Evolutionary conservation across 2,888 invertebrate species (phyloP).

Genomic region (Heliconius ethilla): DNA sequence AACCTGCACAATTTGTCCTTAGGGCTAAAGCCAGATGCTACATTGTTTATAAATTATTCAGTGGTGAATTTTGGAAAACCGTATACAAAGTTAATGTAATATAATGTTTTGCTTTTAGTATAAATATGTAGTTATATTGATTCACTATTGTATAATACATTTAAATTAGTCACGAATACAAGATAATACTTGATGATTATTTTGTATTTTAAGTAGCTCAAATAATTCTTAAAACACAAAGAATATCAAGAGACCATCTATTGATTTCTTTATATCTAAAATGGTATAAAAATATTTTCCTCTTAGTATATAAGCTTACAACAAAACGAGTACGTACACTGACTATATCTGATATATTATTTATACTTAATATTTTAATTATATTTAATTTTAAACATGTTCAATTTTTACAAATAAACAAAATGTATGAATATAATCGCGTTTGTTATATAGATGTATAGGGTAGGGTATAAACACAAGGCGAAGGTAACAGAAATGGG

Average conservation of each 20-base stretch:
- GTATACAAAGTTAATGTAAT: conserved; percentile 14
- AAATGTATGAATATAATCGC: neutral
- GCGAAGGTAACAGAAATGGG: conserved; percentile 54
- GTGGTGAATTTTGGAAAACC: conserved; percentile 28
- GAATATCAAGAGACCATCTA: neutral
- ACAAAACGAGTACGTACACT: too few species aligned
- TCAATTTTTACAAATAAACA: neutral
- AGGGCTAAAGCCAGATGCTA: conserved; percentile 41
- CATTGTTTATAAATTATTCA: conserved; percentile 41
- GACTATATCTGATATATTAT: too few species aligned
- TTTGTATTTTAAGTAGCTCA: neutral
- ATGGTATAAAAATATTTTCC: too few species aligned
- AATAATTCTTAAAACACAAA: neutral
- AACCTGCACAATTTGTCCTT: conserved; percentile 44
- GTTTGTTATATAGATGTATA: neutral
- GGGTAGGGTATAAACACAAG: conserved; percentile 48
- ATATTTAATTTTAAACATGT: too few species aligned
- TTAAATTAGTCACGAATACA: neutral
- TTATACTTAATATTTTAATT: too few species aligned
- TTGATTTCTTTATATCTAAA: neutral
- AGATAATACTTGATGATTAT: neutral
- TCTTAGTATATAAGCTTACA: too few species aligned
- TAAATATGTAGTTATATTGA: neutral
- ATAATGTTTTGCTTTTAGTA: neutral
- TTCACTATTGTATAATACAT: neutral